phyloP scores from a whole-genome alignment of 1,140 invertebrate genomes.

The Drosophila bocki region DNA sequence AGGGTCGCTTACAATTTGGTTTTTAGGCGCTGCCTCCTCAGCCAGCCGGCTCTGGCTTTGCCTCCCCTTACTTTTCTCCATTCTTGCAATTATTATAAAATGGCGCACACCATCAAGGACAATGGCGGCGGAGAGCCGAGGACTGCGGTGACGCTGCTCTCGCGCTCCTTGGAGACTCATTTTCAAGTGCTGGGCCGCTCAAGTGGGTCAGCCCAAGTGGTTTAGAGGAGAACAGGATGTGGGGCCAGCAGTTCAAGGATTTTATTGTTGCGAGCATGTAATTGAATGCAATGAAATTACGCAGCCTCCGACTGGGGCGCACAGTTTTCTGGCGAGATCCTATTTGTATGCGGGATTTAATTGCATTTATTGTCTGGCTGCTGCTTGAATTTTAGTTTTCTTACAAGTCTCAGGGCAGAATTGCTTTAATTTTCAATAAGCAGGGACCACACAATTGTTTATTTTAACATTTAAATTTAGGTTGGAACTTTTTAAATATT shows the following conservation, averaged over 20 bases:
- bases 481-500: not conserved
- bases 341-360: constrained; percentile 65
- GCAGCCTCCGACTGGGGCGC: constrained; percentile 17
- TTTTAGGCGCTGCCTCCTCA: constrained; percentile 53
- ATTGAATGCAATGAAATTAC: constrained; percentile 78
- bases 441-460: not conserved
- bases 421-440: constrained; percentile 11
- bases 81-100: constrained; percentile 80
- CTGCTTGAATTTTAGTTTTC: constrained; percentile 23
- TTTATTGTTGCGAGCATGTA: constrained; percentile 76
- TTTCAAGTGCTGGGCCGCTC: constrained; percentile 78
- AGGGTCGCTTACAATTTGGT: constrained; percentile 57
- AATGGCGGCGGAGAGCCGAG: constrained; percentile 49
- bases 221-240: constrained; percentile 26
- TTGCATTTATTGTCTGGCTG: constrained; percentile 59
- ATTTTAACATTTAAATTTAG: not conserved
- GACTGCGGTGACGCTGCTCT: constrained; percentile 49
- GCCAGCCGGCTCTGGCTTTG: not conserved
- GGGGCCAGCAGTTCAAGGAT: constrained; percentile 70
- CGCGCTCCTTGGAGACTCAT: constrained; percentile 76
- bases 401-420: not conserved
- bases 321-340: not conserved
- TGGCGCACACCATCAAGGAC: constrained; percentile 57
- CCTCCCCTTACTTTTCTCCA: constrained; percentile 19
- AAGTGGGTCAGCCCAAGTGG: constrained; percentile 73